A percentile compares a stretch with the other conserved stretches of the same genome.
Evolutionary conservation across 2,888 invertebrate species (phyloP).

Genomic region (Abrostola tripartita): DNA sequence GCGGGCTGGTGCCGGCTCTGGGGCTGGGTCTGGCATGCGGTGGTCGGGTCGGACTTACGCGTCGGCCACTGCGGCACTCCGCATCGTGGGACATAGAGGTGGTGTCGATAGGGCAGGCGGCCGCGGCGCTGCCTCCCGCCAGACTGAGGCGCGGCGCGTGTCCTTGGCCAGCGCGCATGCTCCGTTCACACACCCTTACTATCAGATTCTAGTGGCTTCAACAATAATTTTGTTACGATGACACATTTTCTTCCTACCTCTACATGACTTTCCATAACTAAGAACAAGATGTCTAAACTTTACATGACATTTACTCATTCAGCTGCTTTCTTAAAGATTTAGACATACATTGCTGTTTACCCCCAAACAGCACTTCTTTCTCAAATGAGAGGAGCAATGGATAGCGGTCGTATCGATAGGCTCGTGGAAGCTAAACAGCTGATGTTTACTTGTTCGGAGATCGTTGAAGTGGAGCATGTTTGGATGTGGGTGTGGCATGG

Average conservation of each 20-base stretch:
- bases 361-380: no score
- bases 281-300: slow-evolving; percentile 43
- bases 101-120: slow-evolving; percentile 70
- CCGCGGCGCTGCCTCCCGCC: slow-evolving; percentile 81
- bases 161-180: slow-evolving; percentile 84
- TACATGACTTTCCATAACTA: slow-evolving; percentile 59
- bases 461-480: slow-evolving; percentile 51
- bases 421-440: slow-evolving; percentile 48
- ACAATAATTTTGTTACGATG: slow-evolving; percentile 70
- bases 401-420: slow-evolving; percentile 45
- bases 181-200: slow-evolving; percentile 76
- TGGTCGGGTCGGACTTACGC: slow-evolving; percentile 72
- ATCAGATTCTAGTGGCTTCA: slow-evolving; percentile 74
- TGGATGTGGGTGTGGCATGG: slow-evolving; percentile 69
- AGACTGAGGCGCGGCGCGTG: slow-evolving; percentile 84
- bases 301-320: slow-evolving; percentile 30
- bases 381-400: slow-evolving; percentile 54
- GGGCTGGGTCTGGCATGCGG: slow-evolving; percentile 80
- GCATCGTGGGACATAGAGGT: slow-evolving; percentile 71
- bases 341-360: slow-evolving; percentile 38
- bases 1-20: slow-evolving; percentile 73
- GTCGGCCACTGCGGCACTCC: slow-evolving; percentile 79
- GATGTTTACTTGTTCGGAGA: slow-evolving; percentile 49
- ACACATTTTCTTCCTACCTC: slow-evolving; percentile 68
- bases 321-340: slow-evolving; percentile 12